phyloP scores from a whole-genome alignment of 1,140 invertebrate species.

The Drosophila albomicans region DNA sequence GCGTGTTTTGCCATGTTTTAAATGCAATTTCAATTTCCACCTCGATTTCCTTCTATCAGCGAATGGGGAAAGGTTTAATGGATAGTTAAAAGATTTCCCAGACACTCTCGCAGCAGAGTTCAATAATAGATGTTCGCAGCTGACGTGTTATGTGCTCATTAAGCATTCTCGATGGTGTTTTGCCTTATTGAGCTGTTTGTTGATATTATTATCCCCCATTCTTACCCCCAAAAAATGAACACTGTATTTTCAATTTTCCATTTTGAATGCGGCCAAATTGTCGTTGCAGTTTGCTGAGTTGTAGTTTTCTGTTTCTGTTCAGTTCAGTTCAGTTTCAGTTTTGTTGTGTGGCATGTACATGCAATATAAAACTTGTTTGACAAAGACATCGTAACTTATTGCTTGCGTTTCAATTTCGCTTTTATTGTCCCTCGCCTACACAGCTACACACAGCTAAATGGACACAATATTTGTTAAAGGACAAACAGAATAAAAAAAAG shows the following conservation, averaged over 20 bases:
- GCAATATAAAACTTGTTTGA: conserved; percentile 71
- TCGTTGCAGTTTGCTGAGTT: conserved; percentile 18
- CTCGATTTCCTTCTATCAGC: neutral
- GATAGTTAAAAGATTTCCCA: conserved; percentile 66
- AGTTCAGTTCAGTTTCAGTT: neutral
- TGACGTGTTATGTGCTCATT: conserved; percentile 35
- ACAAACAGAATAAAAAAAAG: conserved; percentile 34
- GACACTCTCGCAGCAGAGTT: conserved; percentile 45
- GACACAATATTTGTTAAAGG: conserved; percentile 37
- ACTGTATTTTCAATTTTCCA: conserved; percentile 51
- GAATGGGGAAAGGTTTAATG: conserved; percentile 18
- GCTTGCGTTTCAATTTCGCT: conserved; percentile 68
- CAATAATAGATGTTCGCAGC: conserved; percentile 47
- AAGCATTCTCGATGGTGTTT: conserved; percentile 10
- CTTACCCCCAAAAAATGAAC: neutral
- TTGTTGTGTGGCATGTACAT: conserved; percentile 49
- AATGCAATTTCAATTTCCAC: neutral
- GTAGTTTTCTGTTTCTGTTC: neutral
- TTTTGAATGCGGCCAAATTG: conserved; percentile 16
- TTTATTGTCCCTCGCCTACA: conserved; percentile 57
- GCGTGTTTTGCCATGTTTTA: neutral
- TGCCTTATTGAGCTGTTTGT: conserved; percentile 66
- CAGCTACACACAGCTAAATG: conserved; percentile 28
- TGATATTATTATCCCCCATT: conserved; percentile 36
- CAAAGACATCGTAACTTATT: conserved; percentile 54